Percentiles rank a stretch among this genome's conserved stretches.
Conservation (phyloP, 92 coral and sea anemone genomes). For the Umimayanthus kanabou region DNA sequence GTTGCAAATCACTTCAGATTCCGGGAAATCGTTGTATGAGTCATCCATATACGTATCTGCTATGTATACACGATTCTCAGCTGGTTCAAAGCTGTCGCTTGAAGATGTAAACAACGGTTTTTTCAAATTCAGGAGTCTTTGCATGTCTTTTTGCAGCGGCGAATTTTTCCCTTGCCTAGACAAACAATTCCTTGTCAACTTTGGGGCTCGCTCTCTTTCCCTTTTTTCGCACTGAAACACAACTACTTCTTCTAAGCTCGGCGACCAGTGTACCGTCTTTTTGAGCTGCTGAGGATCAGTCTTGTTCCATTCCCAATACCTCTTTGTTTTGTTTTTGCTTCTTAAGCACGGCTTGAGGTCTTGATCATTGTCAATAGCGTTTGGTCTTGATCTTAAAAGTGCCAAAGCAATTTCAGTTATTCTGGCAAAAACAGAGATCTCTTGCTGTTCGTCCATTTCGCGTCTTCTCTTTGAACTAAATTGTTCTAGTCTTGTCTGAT, state of each 20-base stretch:
- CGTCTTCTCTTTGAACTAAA: not conserved
- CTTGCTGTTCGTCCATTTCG: constrained; percentile 28
- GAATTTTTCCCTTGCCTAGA: constrained; percentile 25
- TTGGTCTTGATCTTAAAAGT: constrained; percentile 13
- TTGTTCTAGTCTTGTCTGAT: not conserved
- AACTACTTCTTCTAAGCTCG: constrained; percentile 15
- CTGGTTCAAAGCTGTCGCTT: constrained; percentile 33
- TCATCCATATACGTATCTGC: not conserved
- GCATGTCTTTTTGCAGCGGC: constrained; percentile 33
- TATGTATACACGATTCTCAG: not conserved
- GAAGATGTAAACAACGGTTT: constrained; percentile 19
- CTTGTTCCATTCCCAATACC: constrained; percentile 13
- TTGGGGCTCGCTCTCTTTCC: not conserved
- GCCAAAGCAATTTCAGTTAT: constrained; percentile 18
- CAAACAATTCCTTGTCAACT: constrained; percentile 9
- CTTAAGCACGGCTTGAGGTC: constrained; percentile 24
- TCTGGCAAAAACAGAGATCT: constrained; percentile 11
- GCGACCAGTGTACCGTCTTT: constrained; percentile 36
- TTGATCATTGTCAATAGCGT: not conserved
- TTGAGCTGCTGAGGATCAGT: not conserved
- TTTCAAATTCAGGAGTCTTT: not conserved
- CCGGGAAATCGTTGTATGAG: not conserved
- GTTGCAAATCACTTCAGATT: not conserved
- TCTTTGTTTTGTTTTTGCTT: constrained; percentile 24
- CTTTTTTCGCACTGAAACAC: constrained; percentile 26